These are phyloP conservation scores for Buceros bicornis DNA, from an alignment of 2,797 vertebrate genomes.

Conservation along the genomic window DNA sequence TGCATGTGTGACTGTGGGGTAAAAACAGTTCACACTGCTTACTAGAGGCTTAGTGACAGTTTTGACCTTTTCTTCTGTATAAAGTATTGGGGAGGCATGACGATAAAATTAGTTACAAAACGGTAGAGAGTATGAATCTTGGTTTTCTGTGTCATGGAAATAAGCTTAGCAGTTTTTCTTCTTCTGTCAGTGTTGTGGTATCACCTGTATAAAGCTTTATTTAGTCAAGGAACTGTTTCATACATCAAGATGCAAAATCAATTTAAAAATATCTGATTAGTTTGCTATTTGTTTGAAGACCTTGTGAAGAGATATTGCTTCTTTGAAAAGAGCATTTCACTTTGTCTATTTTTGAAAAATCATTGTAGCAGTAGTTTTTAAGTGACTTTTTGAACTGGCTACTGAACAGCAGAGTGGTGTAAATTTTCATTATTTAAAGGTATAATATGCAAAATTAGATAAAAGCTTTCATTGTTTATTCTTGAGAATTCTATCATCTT, in stretches of 20 bases:
- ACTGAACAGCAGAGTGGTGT: background rate
- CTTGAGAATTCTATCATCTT: background rate
- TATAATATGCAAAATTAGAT: background rate
- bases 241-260: background rate
- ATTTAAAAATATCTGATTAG: background rate
- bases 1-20: background rate
- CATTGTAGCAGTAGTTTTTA: background rate
- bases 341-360: background rate
- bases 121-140: background rate
- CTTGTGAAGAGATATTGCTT: background rate
- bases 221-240: background rate
- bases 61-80: background rate
- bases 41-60: background rate
- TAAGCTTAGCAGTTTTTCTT: background rate
- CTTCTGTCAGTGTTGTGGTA: background rate
- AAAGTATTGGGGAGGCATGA: background rate
- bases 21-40: background rate
- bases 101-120: background rate
- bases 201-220: accelerated
- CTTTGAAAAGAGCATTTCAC: background rate
- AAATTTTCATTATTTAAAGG: background rate
- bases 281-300: background rate
- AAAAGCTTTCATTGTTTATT: background rate
- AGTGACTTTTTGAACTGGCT: background rate
- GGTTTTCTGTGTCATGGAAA: background rate